Evolutionary conservation across 1,140 invertebrate species (phyloP).

Genomic region (Latrodectus geometricus): DNA sequence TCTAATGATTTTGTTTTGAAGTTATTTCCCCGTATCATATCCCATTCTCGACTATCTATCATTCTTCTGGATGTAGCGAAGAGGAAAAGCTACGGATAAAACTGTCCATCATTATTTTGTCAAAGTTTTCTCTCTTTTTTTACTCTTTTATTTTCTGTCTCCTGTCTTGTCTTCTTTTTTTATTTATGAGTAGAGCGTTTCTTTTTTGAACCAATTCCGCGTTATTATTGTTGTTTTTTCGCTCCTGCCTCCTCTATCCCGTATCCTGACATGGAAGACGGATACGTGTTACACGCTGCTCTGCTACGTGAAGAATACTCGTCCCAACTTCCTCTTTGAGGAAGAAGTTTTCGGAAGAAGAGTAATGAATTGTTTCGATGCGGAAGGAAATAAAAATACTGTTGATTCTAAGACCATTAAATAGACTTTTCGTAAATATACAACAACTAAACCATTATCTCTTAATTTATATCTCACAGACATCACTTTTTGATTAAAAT

Average conservation of each 20-base stretch:
- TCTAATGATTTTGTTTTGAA: slow-evolving; percentile 53
- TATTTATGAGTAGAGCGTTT: background rate
- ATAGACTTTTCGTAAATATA: no score
- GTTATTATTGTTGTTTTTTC: background rate
- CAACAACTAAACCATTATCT: no score
- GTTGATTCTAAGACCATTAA: background rate
- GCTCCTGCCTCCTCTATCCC: background rate
- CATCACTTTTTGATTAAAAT: no score
- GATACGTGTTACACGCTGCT: background rate
- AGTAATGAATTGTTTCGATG: background rate
- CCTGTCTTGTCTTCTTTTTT: background rate
- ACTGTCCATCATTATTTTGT: slow-evolving; percentile 53
- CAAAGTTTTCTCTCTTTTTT: slow-evolving; percentile 8
- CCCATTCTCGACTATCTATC: slow-evolving; percentile 34
- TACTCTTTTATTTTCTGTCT: background rate
- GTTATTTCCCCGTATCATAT: slow-evolving; percentile 48
- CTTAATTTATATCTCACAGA: no score
- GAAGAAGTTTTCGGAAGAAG: background rate
- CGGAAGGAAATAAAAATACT: background rate
- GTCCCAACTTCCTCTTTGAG: background rate
- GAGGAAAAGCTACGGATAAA: background rate
- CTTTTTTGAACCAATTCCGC: background rate
- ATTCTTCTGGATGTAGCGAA: background rate
- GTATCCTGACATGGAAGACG: background rate
- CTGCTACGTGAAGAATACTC: background rate